phyloP scores from a whole-genome alignment of 2,113 vertebrate species.

The Blennius ocellaris region DNA sequence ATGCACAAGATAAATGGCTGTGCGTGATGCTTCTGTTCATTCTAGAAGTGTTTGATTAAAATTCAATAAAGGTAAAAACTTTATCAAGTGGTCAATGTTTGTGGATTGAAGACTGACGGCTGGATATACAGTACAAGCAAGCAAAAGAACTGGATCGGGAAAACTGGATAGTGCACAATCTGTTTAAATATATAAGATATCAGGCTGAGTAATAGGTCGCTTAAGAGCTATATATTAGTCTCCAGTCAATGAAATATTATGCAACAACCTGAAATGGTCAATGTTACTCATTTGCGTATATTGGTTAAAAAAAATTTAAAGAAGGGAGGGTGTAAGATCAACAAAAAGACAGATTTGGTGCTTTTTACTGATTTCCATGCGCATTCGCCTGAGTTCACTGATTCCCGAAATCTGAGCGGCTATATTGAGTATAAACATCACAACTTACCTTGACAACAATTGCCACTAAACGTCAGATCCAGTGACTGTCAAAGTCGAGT shows the following conservation, averaged over 20 bases:
- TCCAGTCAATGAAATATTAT: constrained; percentile 3
- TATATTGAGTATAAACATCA: constrained; percentile 23
- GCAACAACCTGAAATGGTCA: constrained; percentile 9
- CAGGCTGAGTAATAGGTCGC: background rate
- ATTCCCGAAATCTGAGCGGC: constrained; percentile 1
- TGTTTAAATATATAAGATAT: background rate
- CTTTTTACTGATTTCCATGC: background rate
- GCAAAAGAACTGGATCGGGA: no score
- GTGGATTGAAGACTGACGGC: no score
- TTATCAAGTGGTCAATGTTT: no score
- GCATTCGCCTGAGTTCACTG: constrained; percentile 7
- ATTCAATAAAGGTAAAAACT: no score
- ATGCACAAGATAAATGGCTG: no score
- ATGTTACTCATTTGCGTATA: background rate
- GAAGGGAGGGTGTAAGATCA: no score
- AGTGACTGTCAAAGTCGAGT: constrained; percentile 49
- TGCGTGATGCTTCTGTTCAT: no score
- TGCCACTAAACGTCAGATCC: constrained; percentile 61
- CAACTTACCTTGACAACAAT: constrained; percentile 73
- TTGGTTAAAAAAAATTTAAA: background rate
- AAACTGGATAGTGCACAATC: background rate
- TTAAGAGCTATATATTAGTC: background rate
- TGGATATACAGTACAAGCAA: no score
- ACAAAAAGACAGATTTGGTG: background rate
- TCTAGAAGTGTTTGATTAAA: no score